A percentile compares a stretch with the other conserved stretches of the same genome.
Evolutionary conservation across 2,113 vertebrate species (phyloP).

Genomic region (Lontra canadensis): DNA sequence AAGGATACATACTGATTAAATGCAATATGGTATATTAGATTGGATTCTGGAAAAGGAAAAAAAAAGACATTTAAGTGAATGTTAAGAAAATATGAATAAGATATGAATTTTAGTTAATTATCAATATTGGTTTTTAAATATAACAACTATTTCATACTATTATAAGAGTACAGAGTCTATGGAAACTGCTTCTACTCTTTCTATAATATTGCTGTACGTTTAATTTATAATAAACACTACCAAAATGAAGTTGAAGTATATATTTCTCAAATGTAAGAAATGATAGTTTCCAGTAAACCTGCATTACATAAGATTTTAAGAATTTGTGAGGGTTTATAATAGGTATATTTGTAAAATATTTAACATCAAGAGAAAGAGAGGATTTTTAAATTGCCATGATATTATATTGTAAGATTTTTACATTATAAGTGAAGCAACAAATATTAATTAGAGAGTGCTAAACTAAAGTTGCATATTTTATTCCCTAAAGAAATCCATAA

Average conservation of each 20-base stretch:
- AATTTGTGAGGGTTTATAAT: not conserved
- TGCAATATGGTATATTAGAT: not conserved
- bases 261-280: not conserved
- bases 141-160: not conserved
- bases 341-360: not conserved
- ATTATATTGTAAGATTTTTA: not conserved
- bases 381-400: not conserved
- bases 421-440: not conserved
- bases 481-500: not conserved
- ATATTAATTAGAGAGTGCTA: not conserved
- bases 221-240: not conserved
- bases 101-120: not conserved
- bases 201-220: not conserved
- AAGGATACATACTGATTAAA: not conserved
- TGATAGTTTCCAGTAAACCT: not conserved
- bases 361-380: not conserved
- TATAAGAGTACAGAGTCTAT: not conserved
- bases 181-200: not conserved
- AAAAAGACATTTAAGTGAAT: not conserved
- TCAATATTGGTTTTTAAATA: not conserved
- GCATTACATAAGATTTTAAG: not conserved
- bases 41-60: not conserved
- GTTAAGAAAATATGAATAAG: not conserved
- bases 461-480: not conserved
- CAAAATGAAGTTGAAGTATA: not conserved